Evolutionary conservation across 2,797 vertebrate species (phyloP).

Genomic region (Picus viridis): DNA sequence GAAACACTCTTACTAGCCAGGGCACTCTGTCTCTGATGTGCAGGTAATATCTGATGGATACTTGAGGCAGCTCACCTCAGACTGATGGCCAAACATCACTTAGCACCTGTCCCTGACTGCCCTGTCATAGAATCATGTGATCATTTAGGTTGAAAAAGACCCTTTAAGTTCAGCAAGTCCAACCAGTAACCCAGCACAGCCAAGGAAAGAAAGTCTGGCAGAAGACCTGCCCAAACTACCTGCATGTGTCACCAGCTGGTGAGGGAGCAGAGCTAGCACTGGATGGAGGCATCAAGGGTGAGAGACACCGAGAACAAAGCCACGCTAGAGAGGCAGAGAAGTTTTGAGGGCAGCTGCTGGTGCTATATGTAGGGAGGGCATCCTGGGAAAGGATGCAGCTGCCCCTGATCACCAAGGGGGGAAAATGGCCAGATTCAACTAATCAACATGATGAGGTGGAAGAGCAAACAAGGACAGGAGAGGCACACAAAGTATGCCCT

Average conservation of each 20-base stretch:
- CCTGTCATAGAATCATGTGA: neutral
- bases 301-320: neutral
- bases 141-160: neutral
- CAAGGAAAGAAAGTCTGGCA: neutral
- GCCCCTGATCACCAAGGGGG: neutral
- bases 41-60: neutral
- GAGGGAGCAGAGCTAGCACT: neutral
- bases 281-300: neutral
- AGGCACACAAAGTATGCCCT: neutral
- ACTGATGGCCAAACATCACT: accelerated
- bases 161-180: neutral
- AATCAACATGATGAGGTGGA: accelerated
- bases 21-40: accelerated
- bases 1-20: neutral
- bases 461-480: neutral
- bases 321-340: neutral
- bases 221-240: neutral
- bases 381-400: neutral
- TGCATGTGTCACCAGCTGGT: neutral
- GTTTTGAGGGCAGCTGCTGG: neutral
- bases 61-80: neutral
- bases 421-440: neutral
- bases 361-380: neutral
- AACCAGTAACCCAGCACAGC: neutral
- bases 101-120: neutral